These are phyloP conservation scores for Galerucella pusilla DNA, from an alignment of 2,888 invertebrate genomes.

Conservation along the genomic window DNA sequence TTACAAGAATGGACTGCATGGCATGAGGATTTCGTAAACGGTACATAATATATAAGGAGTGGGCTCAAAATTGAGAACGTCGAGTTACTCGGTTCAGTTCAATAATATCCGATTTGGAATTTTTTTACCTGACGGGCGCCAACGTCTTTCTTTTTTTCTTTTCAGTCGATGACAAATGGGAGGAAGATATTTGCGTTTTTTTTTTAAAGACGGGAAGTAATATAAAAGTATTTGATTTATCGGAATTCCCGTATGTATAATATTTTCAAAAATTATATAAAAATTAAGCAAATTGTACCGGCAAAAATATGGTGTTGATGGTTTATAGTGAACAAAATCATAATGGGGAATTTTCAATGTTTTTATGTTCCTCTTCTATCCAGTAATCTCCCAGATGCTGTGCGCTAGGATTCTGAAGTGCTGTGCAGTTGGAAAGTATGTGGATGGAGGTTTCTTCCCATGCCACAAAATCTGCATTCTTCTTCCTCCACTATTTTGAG, in stretches of 20 bases:
- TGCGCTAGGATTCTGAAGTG: no score
- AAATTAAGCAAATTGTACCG: not conserved
- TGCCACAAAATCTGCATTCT: no score
- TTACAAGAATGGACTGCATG: constrained; percentile 34
- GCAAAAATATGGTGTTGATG: no score
- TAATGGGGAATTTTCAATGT: no score
- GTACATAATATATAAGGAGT: constrained; percentile 30
- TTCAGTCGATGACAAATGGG: constrained; percentile 15
- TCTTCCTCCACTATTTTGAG: no score
- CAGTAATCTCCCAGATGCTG: no score
- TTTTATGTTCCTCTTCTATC: no score
- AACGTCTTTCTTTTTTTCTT: constrained; percentile 10
- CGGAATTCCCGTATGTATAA: not conserved
- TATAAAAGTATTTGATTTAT: not conserved
- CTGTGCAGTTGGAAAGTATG: no score
- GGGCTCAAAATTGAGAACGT: constrained; percentile 33
- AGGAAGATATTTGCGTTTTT: not conserved
- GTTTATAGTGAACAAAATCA: no score
- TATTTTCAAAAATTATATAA: not conserved
- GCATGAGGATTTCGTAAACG: constrained; percentile 36
- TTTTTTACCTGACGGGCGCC: constrained; percentile 34
- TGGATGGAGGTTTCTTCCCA: no score
- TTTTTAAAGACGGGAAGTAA: not conserved
- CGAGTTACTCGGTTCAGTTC: constrained; percentile 19
- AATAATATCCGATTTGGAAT: constrained; percentile 24